Conservation (phyloP, 2,113 vertebrate species). For the Sigmodon hispidus region DNA sequence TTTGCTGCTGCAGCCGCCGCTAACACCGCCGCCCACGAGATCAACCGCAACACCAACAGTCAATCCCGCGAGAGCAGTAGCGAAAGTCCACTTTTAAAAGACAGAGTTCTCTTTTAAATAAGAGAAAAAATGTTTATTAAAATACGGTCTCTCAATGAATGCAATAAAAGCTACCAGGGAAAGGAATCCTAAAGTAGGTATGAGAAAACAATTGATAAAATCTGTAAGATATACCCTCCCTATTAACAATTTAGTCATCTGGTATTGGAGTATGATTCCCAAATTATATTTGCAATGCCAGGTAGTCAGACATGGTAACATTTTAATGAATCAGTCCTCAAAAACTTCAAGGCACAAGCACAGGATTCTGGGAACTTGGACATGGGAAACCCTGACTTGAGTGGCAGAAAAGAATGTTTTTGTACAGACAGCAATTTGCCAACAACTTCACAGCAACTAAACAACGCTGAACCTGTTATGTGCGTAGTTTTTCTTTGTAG, state of each 20-base stretch:
- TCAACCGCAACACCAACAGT: no score
- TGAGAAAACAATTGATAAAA: background rate
- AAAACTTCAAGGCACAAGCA: background rate
- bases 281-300: background rate
- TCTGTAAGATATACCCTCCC: background rate
- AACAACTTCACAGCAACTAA: background rate
- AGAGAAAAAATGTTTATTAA: background rate
- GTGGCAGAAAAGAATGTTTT: background rate
- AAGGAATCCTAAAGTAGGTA: background rate
- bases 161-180: background rate
- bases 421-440: background rate
- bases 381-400: background rate
- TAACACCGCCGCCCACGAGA: no score
- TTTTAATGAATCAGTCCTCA: conserved; percentile 18
- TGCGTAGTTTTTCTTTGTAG: background rate
- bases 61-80: no score
- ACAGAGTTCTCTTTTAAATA: background rate
- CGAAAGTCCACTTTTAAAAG: conserved; percentile 20
- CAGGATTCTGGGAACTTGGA: background rate
- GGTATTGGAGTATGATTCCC: background rate
- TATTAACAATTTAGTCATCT: background rate
- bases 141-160: background rate
- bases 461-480: background rate
- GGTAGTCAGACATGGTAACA: background rate
- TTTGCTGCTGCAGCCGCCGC: no score